These are phyloP conservation scores for Megaceryle maxima DNA, from an alignment of 2,113 vertebrate genomes.

Conservation along the genomic window DNA sequence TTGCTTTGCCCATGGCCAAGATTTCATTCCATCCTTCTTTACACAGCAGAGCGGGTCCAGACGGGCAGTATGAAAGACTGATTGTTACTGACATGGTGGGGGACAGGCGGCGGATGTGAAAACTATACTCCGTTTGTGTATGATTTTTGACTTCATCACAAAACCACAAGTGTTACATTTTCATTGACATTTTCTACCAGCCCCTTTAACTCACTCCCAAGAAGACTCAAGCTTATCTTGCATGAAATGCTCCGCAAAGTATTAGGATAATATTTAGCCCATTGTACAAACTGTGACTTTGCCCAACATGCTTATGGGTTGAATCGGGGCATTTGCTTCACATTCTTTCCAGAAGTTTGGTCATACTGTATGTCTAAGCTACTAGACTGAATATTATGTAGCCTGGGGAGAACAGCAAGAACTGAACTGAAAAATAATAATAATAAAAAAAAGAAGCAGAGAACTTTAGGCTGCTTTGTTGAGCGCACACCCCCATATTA, in stretches of 20 bases:
- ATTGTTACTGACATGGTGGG: background rate
- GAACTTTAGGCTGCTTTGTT: background rate
- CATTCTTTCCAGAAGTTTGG: background rate
- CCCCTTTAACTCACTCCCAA: background rate
- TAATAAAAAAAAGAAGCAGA: background rate
- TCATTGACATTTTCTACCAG: background rate
- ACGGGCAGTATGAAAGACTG: background rate
- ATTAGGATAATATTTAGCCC: conserved; percentile 34
- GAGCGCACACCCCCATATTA: background rate
- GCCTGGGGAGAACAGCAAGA: background rate
- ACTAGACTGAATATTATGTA: background rate
- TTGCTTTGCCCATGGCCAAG: background rate
- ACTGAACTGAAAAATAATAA: background rate
- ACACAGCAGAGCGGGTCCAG: accelerated
- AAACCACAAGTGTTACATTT: conserved; percentile 33
- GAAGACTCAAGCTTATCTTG: conserved; percentile 4
- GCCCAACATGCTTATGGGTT: background rate
- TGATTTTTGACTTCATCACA: conserved; percentile 1
- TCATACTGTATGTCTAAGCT: background rate
- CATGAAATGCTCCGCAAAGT: background rate
- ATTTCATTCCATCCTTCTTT: conserved; percentile 12
- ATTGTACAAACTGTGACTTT: conserved; percentile 10
- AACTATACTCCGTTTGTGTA: background rate
- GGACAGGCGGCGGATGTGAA: background rate
- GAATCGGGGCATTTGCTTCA: background rate